Base-by-base conservation (phyloP, 2,888 invertebrate genomes). In the Allygus modestus region DNA sequence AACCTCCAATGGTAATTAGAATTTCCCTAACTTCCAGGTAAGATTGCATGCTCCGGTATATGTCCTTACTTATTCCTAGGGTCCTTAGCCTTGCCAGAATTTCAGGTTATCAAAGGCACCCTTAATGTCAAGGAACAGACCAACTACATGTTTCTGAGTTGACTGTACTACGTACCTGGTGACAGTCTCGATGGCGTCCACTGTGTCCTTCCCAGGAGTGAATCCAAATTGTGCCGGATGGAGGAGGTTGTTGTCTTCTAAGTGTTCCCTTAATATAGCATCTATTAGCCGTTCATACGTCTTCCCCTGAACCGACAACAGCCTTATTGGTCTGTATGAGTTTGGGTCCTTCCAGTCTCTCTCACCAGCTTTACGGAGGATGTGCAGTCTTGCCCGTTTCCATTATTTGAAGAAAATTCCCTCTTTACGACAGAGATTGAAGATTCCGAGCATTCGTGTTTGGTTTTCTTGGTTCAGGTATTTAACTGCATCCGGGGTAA, bases 51-150 rank as follows among this genome's bases (percentile, higher is more conserved):
- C 89, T 87, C 31, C 82, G 5, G 33, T 87, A 88, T n/a, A 89
- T 84, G 85, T 89, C 58, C 0, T 81, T 65, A 17, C 87, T 85
- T 37, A 86, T 86, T 0, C 88, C 87, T 0, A 86, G 73, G 0
- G 71, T 61, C 83, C 88, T 88, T 1, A 86, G 83, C 73, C 87
- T 87, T 0, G 82, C 33, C n/a, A 88, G 28, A 0, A 88, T 87
- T 89, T 89, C 0, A 89, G 88, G 79, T 89, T 89, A 54, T 89
- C 87, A 81, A 89, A 89, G 5, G 89, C 89, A 0, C 88, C 89
- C 7, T 87, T 86, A n/a, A 89, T 89, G 86, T 89, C 89, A 12
- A 88, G 73, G 41, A 88, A 86, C 0, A 75, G 88, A 87, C 26
- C 85, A 86, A 7, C 12, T 43, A 46, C 33, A 26, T 83, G 41